Evolutionary conservation across 1,140 invertebrate species (phyloP).

Genomic region (Nasonia longicornis): DNA sequence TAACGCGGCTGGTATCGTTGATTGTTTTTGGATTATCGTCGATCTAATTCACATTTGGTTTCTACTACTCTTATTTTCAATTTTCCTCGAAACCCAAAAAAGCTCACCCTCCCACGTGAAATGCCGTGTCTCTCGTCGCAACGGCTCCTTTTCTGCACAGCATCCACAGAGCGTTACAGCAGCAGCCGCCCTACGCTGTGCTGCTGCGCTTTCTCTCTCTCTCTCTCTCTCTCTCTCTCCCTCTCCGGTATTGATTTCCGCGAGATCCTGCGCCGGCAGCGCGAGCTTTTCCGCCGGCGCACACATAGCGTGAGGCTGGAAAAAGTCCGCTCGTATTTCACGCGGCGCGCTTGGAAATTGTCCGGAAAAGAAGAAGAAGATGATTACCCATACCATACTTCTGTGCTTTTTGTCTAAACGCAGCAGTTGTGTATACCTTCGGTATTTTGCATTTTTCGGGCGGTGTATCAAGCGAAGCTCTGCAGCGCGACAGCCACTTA

Average conservation of each 20-base stretch:
- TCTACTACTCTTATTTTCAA: too few relatives aligned
- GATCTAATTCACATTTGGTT: too few relatives aligned
- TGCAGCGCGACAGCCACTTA: too few relatives aligned
- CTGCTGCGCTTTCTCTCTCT: neutral
- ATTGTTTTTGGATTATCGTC: too few relatives aligned
- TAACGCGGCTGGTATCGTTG: too few relatives aligned
- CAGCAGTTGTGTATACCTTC: too few relatives aligned
- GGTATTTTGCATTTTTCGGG: too few relatives aligned
- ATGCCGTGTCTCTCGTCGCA: neutral
- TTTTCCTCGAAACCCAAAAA: neutral
- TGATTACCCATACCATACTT: too few relatives aligned
- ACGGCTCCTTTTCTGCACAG: neutral
- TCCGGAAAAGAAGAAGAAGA: too few relatives aligned
- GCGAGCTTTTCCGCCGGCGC: conserved; percentile 37
- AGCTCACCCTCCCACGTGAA: neutral
- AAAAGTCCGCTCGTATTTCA: conserved; percentile 12
- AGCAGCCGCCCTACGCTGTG: neutral
- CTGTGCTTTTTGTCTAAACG: too few relatives aligned
- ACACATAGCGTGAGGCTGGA: conserved; percentile 49
- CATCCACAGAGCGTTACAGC: neutral
- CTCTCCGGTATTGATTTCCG: conserved; percentile 33
- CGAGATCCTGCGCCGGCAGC: conserved; percentile 19
- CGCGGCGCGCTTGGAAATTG: neutral
- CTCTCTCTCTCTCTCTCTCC: neutral
- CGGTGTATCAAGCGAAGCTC: too few relatives aligned